Percentiles rank a stretch among this genome's conserved stretches.
These are phyloP conservation scores for Plutomurus gul DNA, from an alignment of 1,140 invertebrate genomes.

Conservation along the genomic window DNA sequence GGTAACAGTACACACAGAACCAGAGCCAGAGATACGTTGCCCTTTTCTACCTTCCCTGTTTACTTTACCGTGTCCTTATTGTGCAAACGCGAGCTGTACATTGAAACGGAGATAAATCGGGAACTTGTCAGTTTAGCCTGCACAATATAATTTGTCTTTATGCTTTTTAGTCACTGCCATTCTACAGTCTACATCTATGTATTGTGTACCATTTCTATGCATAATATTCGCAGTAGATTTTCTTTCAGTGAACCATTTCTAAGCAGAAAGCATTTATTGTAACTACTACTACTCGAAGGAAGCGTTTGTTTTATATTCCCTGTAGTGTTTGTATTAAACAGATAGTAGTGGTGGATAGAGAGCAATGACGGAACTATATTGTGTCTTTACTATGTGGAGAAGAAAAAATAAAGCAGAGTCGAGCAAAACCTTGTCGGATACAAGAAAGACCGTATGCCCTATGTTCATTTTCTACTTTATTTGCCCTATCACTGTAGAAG, in stretches of 20 bases:
- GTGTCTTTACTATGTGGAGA: too few relatives aligned
- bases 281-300: not conserved
- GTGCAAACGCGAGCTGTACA: too few relatives aligned
- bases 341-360: not conserved
- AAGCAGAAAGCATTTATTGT: not conserved
- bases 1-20: too few relatives aligned
- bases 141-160: too few relatives aligned
- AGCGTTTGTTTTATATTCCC: not conserved
- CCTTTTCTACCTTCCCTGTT: too few relatives aligned
- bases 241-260: not conserved
- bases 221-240: not conserved
- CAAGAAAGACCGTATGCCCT: constrained; percentile 19
- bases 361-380: too few relatives aligned
- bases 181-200: not conserved
- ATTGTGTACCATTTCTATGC: not conserved
- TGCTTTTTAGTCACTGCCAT: too few relatives aligned
- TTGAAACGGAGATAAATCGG: constrained; percentile 5
- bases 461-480: not conserved
- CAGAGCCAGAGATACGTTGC: not conserved
- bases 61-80: too few relatives aligned
- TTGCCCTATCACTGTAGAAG: not conserved
- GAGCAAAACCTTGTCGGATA: not conserved
- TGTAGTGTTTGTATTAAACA: not conserved
- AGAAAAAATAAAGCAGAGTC: not conserved
- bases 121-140: not conserved